Conservation (phyloP, 1,140 invertebrate genomes). For the Drosophila parabipectinata region DNA sequence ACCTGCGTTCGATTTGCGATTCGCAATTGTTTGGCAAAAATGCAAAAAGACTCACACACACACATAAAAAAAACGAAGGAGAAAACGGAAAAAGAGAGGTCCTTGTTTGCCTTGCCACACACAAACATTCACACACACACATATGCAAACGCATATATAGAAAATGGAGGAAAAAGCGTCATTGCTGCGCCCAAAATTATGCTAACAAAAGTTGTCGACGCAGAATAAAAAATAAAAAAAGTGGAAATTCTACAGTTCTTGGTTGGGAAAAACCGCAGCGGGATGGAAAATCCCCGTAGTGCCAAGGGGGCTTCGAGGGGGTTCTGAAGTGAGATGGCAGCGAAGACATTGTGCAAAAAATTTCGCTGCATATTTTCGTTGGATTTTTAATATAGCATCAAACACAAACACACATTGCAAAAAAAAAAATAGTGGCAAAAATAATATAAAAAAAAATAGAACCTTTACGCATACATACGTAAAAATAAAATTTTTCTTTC, state of each 20-base stretch:
- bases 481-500: conserved; percentile 66
- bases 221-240: conserved; percentile 31
- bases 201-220: conserved; percentile 73
- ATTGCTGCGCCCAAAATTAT: conserved; percentile 63
- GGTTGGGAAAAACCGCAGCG: conserved; percentile 27
- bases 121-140: conserved; percentile 18
- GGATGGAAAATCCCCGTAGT: conserved; percentile 8
- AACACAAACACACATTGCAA: conserved; percentile 34
- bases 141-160: neutral
- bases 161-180: conserved; percentile 30
- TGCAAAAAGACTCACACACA: conserved; percentile 13
- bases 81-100: conserved; percentile 29
- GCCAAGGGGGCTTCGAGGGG: neutral
- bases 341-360: conserved; percentile 62
- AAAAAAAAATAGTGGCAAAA: conserved; percentile 3
- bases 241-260: neutral
- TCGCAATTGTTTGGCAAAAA: conserved; percentile 49
- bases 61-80: conserved; percentile 17
- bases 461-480: conserved; percentile 77
- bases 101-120: conserved; percentile 45
- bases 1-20: conserved; percentile 69
- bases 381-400: conserved; percentile 80
- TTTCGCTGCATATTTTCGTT: conserved; percentile 73
- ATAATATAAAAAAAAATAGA: conserved; percentile 32
- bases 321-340: neutral